phyloP scores from a whole-genome alignment of 2,113 vertebrate species.

The Hemicordylus capensis region DNA sequence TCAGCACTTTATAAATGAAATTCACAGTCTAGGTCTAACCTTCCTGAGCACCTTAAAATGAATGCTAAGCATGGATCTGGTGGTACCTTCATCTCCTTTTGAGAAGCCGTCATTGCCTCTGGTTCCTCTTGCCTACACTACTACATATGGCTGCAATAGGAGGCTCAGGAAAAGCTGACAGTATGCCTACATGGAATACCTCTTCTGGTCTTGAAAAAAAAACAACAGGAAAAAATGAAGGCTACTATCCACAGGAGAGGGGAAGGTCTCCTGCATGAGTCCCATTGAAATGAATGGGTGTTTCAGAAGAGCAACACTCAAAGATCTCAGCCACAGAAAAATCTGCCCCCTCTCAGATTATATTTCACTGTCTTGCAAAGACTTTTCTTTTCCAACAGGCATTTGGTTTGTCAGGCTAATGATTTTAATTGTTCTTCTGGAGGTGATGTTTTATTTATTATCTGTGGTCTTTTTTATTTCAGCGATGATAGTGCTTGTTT shows the following conservation, averaged over 20 bases:
- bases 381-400: too few relatives aligned
- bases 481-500: too few relatives aligned
- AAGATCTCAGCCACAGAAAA: neutral
- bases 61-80: neutral
- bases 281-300: neutral
- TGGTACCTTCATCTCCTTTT: neutral
- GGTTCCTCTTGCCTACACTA: neutral
- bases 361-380: too few relatives aligned
- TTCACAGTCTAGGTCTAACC: neutral
- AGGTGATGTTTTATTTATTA: too few relatives aligned
- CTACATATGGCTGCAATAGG: neutral
- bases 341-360: neutral
- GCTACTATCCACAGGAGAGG: too few relatives aligned
- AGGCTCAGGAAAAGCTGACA: neutral
- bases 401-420: too few relatives aligned
- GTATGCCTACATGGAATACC: neutral
- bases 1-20: constrained; percentile 5
- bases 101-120: neutral
- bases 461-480: too few relatives aligned
- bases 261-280: neutral
- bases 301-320: neutral
- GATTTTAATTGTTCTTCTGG: too few relatives aligned
- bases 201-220: neutral
- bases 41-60: neutral
- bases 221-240: neutral